A percentile compares a stretch with the other conserved stretches of the same genome.
These are phyloP conservation scores for Oryzias melastigma DNA, from an alignment of 2,113 vertebrate species.

Conservation along the genomic window DNA sequence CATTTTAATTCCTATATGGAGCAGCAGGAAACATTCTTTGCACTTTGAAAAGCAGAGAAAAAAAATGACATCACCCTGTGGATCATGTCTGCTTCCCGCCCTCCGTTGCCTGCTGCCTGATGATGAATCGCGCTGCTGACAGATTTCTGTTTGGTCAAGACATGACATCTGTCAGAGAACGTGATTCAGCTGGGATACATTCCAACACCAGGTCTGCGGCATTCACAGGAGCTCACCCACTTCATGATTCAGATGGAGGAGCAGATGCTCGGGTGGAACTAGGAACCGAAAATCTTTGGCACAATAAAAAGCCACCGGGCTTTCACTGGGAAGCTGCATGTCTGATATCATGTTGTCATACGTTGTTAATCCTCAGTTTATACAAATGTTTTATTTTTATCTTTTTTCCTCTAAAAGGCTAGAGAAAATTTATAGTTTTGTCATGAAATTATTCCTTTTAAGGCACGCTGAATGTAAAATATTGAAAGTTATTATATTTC, in stretches of 20 bases:
- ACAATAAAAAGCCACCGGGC: no score
- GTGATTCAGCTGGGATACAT: constrained; percentile 17
- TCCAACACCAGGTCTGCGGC: constrained; percentile 29
- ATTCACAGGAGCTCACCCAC: constrained; percentile 1
- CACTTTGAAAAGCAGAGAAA: background rate
- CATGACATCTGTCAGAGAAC: constrained; percentile 37
- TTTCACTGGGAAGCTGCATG: no score
- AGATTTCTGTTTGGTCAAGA: constrained; percentile 27
- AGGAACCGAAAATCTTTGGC: background rate
- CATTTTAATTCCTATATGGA: no score
- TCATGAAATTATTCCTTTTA: no score
- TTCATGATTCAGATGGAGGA: constrained; percentile 39
- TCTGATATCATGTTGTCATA: no score
- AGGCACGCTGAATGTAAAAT: no score
- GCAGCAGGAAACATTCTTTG: background rate
- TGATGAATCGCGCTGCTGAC: constrained; percentile 5
- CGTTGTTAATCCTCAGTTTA: no score
- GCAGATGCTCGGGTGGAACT: constrained; percentile 46
- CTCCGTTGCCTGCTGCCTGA: background rate
- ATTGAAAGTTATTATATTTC: no score
- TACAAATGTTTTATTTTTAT: no score
- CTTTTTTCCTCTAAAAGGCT: no score
- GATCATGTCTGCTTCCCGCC: constrained; percentile 3
- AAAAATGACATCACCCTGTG: background rate
- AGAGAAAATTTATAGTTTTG: no score